Conservation (phyloP, 2,113 vertebrate genomes). For the Amia ocellicauda region DNA sequence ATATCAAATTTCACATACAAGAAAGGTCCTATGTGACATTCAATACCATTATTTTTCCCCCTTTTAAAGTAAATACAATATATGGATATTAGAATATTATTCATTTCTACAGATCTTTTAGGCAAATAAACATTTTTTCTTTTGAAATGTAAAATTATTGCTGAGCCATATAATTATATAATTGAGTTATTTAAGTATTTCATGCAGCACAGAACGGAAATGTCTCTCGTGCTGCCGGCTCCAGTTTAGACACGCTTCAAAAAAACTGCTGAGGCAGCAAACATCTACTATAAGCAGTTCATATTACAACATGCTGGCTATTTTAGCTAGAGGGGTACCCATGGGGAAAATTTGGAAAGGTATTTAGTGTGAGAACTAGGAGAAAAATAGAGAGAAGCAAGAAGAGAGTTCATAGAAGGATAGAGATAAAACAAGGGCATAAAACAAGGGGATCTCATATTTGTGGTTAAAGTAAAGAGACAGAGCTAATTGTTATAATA, state of each 20-base stretch:
- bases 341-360: constrained; percentile 51
- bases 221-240: constrained; percentile 37
- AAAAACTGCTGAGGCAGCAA: constrained; percentile 58
- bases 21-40: no score
- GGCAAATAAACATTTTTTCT: not conserved
- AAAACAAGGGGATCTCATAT: not conserved
- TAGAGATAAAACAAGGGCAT: constrained; percentile 12
- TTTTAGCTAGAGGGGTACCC: constrained; percentile 50
- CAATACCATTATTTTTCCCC: no score
- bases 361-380: constrained; percentile 43
- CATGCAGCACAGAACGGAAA: not conserved
- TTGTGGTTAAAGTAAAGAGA: not conserved
- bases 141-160: constrained; percentile 27
- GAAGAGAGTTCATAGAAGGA: constrained; percentile 22
- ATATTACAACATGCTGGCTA: constrained; percentile 50
- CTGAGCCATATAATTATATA: constrained; percentile 60
- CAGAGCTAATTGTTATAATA: not conserved
- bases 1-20: no score
- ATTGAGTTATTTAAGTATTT: constrained; percentile 56
- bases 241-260: constrained; percentile 37
- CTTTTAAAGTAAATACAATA: no score
- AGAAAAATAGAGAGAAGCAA: constrained; percentile 22
- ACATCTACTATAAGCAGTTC: constrained; percentile 46
- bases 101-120: not conserved
- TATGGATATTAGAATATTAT: not conserved